phyloP scores from a whole-genome alignment of 2,113 vertebrate species.

The Madoqua kirkii region DNA sequence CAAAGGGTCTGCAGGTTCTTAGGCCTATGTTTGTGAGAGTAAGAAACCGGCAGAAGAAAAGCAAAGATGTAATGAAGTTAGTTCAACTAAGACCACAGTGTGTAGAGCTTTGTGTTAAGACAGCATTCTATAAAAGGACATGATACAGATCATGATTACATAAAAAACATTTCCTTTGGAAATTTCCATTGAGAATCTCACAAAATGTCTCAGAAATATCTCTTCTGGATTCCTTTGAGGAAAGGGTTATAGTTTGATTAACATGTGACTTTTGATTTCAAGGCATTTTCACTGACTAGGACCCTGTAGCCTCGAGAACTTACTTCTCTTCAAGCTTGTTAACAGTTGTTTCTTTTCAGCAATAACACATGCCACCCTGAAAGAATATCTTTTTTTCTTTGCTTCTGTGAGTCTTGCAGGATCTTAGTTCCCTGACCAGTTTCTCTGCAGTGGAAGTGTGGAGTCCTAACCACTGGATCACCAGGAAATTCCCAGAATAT shows the following conservation, averaged over 20 bases:
- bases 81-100: neutral
- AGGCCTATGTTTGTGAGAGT: neutral
- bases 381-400: neutral
- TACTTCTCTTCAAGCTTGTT: neutral
- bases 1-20: neutral
- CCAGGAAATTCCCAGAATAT: neutral
- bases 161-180: conserved; percentile 30
- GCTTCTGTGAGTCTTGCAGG: neutral
- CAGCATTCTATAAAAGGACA: neutral
- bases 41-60: conserved; percentile 9
- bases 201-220: conserved; percentile 16
- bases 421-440: neutral
- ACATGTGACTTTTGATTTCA: neutral
- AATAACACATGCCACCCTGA: neutral
- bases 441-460: neutral
- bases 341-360: conserved; percentile 1
- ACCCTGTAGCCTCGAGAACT: neutral
- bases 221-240: neutral
- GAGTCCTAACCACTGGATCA: neutral
- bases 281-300: neutral
- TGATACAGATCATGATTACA: neutral
- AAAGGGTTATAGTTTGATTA: neutral
- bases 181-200: conserved; percentile 12
- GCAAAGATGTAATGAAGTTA: neutral
- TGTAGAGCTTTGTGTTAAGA: neutral